Evolutionary conservation across 2,888 invertebrate species (phyloP), one percentile per base, ranked within the genome.

Genomic region (Desoria tigrina): DNA sequence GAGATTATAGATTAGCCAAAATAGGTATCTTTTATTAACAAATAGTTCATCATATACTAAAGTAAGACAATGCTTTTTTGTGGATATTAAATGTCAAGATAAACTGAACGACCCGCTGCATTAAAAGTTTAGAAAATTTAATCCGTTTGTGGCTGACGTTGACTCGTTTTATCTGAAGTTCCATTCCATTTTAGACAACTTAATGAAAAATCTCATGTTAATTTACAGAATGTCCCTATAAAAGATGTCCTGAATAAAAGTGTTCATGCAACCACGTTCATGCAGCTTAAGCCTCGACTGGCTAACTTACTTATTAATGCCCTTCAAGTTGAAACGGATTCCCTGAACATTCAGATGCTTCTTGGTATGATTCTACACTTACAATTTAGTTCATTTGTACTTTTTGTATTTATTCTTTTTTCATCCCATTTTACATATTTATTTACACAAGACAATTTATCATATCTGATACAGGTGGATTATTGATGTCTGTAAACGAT

Each of bases 281-380:
- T 85, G 16, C 87, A 87, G 76, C 81, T 91, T 6, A 89, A 90
- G 78, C 86, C 90, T 0, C 84, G 89, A 42, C 82, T 91, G 11
- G 87, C 90, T 81, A 90, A 92, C 79, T 84, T 92, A 27, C 82
- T 94, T 21, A 88, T 92, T 80, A 89, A 88, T 79, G 90, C 92
- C 2, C 81, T 94, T 24, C 88, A 90, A 81, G 88, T 89, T 53
- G 94, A 94, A 81, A 85, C 86, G 0, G 94, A 94, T 81, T 86
- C 92, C 0, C 85, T 87, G 74, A 94, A 94, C 80, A 89, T 92
- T 2, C 93, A 94, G 78, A 90, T 93, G 88, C 81, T 94, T 39
- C 82, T 94, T 42, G 87, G 87, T 83, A 78, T 77, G 71, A 71
- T n/a, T 11, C 6, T n/a, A 24, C 6, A 23, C 26, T 53, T 9